Conservation (phyloP, 1,140 invertebrate genomes). For the Arion vulgaris region DNA sequence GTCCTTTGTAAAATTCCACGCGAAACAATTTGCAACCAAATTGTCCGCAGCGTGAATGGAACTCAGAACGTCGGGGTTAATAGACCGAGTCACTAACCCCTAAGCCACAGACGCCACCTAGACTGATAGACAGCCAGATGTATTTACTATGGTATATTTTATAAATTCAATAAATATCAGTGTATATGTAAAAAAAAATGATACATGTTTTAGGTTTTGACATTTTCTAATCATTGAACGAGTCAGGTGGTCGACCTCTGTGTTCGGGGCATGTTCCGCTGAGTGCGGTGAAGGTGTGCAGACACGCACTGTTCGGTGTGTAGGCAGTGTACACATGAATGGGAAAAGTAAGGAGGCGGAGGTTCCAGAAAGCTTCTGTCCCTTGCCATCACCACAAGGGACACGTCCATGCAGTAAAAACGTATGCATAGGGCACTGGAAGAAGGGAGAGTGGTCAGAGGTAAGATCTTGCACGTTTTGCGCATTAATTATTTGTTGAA, state of each 20-base stretch:
- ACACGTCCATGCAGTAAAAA: background rate
- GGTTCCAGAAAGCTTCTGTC: background rate
- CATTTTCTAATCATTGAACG: background rate
- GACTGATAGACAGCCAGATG: too few species aligned
- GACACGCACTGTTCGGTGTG: background rate
- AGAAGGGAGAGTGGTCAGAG: background rate
- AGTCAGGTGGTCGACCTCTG: background rate
- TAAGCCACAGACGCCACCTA: too few species aligned
- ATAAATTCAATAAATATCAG: too few species aligned
- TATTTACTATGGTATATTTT: too few species aligned
- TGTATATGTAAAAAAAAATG: too few species aligned
- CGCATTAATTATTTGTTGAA: background rate
- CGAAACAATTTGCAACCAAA: too few species aligned
- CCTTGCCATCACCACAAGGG: background rate
- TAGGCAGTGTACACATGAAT: background rate
- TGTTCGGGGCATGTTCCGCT: constrained; percentile 1
- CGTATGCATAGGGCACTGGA: background rate
- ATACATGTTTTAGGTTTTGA: background rate
- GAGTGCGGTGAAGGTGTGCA: background rate
- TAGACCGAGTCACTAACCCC: too few species aligned
- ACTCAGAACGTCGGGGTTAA: too few species aligned
- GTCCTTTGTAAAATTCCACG: too few species aligned
- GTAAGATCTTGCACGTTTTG: background rate
- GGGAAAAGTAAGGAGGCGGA: background rate
- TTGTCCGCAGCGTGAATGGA: too few species aligned